Evolutionary conservation across 2,113 vertebrate genomes (phyloP).

Genomic region (Tricholaema leucomelas): DNA sequence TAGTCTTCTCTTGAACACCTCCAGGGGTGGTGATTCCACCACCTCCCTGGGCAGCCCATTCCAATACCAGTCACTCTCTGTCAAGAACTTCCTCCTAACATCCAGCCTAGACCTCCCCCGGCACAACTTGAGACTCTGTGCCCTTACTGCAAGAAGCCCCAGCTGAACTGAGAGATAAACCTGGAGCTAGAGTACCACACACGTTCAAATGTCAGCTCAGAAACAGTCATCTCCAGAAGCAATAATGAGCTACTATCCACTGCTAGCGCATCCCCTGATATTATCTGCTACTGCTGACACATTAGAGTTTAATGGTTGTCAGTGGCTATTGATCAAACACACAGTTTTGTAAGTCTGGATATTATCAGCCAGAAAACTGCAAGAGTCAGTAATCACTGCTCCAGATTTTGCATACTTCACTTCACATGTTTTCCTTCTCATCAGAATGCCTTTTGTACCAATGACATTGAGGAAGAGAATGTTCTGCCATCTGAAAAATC

Average conservation of each 20-base stretch:
- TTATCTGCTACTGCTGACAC: not conserved
- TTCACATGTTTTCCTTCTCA: not conserved
- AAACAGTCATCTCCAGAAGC: rapidly evolving
- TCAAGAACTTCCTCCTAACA: too few species aligned
- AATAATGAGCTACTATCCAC: rapidly evolving
- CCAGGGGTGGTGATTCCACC: too few species aligned
- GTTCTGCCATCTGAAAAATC: not conserved
- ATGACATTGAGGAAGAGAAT: constrained; percentile 9
- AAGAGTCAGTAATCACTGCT: not conserved
- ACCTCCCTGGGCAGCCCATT: too few species aligned
- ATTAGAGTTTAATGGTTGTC: not conserved
- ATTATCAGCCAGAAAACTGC: not conserved
- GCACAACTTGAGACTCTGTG: too few species aligned
- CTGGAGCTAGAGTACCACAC: not conserved
- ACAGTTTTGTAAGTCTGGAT: not conserved
- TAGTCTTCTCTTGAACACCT: too few species aligned
- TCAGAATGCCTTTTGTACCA: constrained; percentile 1
- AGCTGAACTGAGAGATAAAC: not conserved
- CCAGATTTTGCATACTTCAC: not conserved
- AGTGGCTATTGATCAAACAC: not conserved
- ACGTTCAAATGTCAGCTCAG: not conserved
- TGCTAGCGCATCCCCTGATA: not conserved
- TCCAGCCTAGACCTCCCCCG: too few species aligned
- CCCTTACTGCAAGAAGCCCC: not conserved
- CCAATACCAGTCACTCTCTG: too few species aligned